Evolutionary conservation across 1,140 invertebrate species (phyloP).

Genomic region (Ylistrum balloti): DNA sequence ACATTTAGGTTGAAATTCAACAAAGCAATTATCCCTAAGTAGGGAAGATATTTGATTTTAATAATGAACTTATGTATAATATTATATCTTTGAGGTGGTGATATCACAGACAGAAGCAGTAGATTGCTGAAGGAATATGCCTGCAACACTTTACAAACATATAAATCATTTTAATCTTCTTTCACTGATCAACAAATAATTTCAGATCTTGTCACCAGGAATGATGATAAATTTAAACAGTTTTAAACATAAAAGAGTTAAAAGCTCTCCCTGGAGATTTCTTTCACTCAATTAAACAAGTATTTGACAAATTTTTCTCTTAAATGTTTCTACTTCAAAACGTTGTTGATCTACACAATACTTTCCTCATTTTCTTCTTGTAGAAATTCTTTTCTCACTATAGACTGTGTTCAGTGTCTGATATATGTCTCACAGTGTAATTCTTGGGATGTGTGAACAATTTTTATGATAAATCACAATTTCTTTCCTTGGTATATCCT

Average conservation of each 20-base stretch:
- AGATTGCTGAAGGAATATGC: background rate
- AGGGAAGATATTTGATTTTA: too few relatives aligned
- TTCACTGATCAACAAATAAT: background rate
- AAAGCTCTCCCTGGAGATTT: background rate
- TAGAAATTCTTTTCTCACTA: background rate
- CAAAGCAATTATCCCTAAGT: too few relatives aligned
- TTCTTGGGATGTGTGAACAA: background rate
- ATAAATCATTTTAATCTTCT: constrained; percentile 23
- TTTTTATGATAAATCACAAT: background rate
- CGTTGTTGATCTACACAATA: too few relatives aligned
- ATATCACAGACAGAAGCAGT: background rate
- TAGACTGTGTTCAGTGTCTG: background rate
- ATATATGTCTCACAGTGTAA: background rate
- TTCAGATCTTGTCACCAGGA: too few relatives aligned
- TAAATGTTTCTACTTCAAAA: background rate
- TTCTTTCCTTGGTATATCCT: too few relatives aligned
- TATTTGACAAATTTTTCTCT: constrained; percentile 11
- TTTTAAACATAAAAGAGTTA: background rate
- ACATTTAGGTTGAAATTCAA: too few relatives aligned
- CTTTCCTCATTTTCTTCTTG: background rate
- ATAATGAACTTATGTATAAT: too few relatives aligned
- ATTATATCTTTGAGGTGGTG: background rate
- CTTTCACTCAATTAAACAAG: background rate
- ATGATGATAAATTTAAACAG: too few relatives aligned
- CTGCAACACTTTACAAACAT: background rate